phyloP scores from a whole-genome alignment of 2,797 vertebrate species.

The Lagocephalus sceleratus region DNA sequence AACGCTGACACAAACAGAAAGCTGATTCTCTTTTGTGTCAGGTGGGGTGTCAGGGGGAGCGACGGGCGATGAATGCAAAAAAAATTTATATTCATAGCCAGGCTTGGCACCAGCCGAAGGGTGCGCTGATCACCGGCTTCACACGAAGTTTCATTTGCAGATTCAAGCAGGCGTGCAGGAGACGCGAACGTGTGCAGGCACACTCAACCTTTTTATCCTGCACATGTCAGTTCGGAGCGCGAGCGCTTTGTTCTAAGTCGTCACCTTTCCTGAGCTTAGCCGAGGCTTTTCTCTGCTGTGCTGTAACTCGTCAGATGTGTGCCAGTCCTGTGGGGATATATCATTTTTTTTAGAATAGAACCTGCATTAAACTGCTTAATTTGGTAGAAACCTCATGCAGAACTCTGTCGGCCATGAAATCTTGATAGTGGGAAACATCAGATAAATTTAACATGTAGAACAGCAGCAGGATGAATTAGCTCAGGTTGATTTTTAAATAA shows the following conservation, averaged over 20 bases:
- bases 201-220: slow-evolving; percentile 20
- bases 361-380: neutral
- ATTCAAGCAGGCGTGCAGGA: slow-evolving; percentile 54
- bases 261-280: slow-evolving; percentile 29
- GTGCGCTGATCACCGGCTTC: slow-evolving; percentile 60
- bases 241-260: slow-evolving; percentile 61
- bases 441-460: too few relatives aligned
- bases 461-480: too few relatives aligned
- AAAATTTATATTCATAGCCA: slow-evolving; percentile 70
- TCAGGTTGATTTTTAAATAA: too few relatives aligned
- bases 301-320: slow-evolving; percentile 26
- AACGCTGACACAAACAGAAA: slow-evolving; percentile 73
- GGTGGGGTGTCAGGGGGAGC: slow-evolving; percentile 45
- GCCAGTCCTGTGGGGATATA: neutral
- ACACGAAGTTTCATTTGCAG: slow-evolving; percentile 66
- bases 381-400: too few relatives aligned
- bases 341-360: neutral
- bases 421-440: too few relatives aligned
- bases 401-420: too few relatives aligned
- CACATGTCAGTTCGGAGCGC: slow-evolving; percentile 29
- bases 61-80: slow-evolving; percentile 55
- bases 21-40: slow-evolving; percentile 65
- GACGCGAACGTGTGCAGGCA: slow-evolving; percentile 6
- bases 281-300: slow-evolving; percentile 27
- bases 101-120: slow-evolving; percentile 53